Evolutionary conservation across 2,888 invertebrate genomes (phyloP).

Genomic region (Liopterus haemorrhoidalis): DNA sequence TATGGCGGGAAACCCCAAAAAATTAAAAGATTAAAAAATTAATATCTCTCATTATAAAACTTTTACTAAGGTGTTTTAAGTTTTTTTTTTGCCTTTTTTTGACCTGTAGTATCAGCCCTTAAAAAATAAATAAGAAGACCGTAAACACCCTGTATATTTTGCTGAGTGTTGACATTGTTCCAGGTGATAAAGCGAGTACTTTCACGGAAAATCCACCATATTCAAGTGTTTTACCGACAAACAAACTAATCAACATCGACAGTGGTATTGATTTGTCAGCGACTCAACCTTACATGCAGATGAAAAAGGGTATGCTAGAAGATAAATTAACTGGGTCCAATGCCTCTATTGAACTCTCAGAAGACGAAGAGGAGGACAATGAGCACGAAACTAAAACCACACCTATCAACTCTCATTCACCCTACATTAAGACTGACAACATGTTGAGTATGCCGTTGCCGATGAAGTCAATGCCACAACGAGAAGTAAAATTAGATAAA

Average conservation of each 20-base stretch:
- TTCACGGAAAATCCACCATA: constrained; percentile 1
- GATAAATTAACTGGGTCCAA: constrained; percentile 1
- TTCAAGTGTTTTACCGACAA: constrained; percentile 6
- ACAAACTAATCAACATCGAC: constrained; percentile 16
- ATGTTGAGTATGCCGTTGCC: constrained; percentile 8
- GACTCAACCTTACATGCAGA: constrained; percentile 5
- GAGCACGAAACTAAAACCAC: neutral
- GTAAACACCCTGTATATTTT: constrained; percentile 4
- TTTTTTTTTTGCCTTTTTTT: too few species aligned
- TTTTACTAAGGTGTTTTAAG: too few species aligned
- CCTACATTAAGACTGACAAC: constrained; percentile 16
- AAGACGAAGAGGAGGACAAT: too few species aligned
- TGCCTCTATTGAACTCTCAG: neutral
- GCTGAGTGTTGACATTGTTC: neutral
- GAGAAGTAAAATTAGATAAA: too few species aligned
- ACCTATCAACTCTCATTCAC: too few species aligned
- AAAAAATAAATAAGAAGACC: constrained; percentile 8
- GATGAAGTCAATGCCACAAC: neutral
- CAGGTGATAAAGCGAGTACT: neutral
- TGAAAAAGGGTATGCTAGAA: neutral
- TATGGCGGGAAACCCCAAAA: too few species aligned
- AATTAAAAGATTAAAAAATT: too few species aligned
- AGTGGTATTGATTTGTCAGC: constrained; percentile 6
- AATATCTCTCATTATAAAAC: too few species aligned
- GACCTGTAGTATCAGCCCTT: too few species aligned